Evolutionary conservation across 92 coral and sea anemone species (phyloP), one percentile per base, ranked within the genome.

Genomic region (Anthopleura xanthogrammica): DNA sequence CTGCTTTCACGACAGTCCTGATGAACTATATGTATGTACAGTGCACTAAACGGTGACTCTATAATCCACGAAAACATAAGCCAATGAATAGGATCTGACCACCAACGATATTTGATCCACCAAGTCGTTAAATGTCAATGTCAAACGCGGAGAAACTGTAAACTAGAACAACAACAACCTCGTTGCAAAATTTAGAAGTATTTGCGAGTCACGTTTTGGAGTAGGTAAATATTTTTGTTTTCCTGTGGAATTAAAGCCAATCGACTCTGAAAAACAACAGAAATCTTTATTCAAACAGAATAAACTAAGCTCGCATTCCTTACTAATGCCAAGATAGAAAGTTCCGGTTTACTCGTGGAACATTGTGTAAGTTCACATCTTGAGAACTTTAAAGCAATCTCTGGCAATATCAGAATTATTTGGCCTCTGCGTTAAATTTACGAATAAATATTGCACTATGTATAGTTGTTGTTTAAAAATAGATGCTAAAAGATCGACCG

Each of bases 261-360:
- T 10, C 71, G 57, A 16, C 1, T 14, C 50, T n/a, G 16, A 1
- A 79, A 36, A 57, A 11, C 74, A 79, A 54, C 46, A 23, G 17
- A 79, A 79, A 79, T 79, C 82, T 62, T 19, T 79, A 41, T 58
- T 57, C 82, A 58, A 79, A 79, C 73, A 79, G 73, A 17, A 2
- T 16, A 48, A 43, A 20, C 10, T n/a, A 11, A 60, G 20, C 29
- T 36, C 74, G 29, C 13, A 68, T 68, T 68, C 74, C 13, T 68
- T 11, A 36, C 74, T 68, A 68, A 68, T 68, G 2, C 46, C 12
- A n/a, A 5, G 40, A 12, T 20, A 5, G 7, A 23, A 68, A 36
- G 41, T 68, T 68, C 74, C 74, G 74, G 74, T 68, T 62, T 20
- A 8, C 70, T 9, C 74, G 74, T 36, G 36, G 70, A 4, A 62